Base-by-base conservation (phyloP, 2,113 vertebrate genomes). In the Okapia johnstoni region DNA sequence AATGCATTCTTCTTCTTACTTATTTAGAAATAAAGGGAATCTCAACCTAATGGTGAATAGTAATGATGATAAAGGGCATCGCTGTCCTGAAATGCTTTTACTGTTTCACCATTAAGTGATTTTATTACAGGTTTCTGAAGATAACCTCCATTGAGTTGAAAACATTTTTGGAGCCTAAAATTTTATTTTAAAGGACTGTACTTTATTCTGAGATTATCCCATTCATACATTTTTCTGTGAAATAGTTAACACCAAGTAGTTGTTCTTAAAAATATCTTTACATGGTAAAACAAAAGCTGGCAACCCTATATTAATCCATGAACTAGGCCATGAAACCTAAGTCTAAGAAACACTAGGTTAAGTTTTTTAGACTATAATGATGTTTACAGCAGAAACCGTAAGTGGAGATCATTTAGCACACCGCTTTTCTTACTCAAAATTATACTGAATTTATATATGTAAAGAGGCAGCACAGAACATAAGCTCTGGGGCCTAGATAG, bases 351-450 rank as follows among this genome's bases (percentile, higher is more conserved):
- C 25, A 90, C 6, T 57, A 93, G 54, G n/a, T 66, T 90, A 96
- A 87, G 8, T 61, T 95, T 90, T 95, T 61, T 76, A 91, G 84
- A 93, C 43, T 88, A 87, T 5, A 88, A n/a, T 84, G 76, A 46
- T 76, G 58, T 84, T 92, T 76, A 92, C 10, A 87, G 55, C n/a
- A 77, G 48, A 95, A 86, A 83, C 36, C 17, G 25, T 90, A 79
- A 52, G 14, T 40, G 87, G 26, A 93, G 52, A 83, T 86, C 60
- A 90, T 21, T 15, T 15, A 85, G 28, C 26, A 76, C 28, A 66
- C n/a, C 84, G 33, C 8, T 96, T 83, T 91, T 66, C 52, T 91
- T 57, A 52, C 28, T 94, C 55, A 88, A 77, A 94, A 94, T 94
- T 79, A 66, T 5, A 91, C 23, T 86, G 58, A 19, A 40, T 81